Evolutionary conservation across 2,888 invertebrate species (phyloP).

Genomic region (Erpobdella octoculata): DNA sequence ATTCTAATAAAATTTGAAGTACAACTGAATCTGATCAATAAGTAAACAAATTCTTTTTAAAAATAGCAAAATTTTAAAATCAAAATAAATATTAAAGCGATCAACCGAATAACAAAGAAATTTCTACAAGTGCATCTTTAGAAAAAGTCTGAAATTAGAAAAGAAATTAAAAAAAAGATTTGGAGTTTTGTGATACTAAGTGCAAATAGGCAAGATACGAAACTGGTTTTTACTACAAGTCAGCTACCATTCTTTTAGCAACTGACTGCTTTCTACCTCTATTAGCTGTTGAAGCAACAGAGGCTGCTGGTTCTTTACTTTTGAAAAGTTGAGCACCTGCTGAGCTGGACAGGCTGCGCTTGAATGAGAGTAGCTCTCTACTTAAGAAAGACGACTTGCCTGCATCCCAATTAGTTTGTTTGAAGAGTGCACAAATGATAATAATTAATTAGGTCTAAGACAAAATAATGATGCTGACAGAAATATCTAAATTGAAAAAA

Average conservation of each 20-base stretch:
- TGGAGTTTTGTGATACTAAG: neutral
- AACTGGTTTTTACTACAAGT: neutral
- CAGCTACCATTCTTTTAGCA: neutral
- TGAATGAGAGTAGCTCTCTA: conserved; percentile 15
- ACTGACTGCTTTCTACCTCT: neutral
- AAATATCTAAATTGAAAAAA: too few relatives aligned
- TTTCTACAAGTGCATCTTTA: neutral
- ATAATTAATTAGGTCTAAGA: too few relatives aligned
- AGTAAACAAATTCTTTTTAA: too few relatives aligned
- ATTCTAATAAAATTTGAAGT: too few relatives aligned
- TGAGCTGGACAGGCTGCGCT: conserved; percentile 19
- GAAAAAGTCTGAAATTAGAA: neutral
- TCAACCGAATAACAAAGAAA: too few relatives aligned
- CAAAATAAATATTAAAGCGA: too few relatives aligned
- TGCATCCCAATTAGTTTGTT: neutral
- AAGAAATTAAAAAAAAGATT: neutral
- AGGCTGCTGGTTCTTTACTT: neutral
- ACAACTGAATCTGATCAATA: too few relatives aligned
- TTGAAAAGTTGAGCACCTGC: conserved; percentile 4
- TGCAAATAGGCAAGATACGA: neutral
- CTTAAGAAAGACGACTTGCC: conserved; percentile 17
- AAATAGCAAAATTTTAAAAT: too few relatives aligned
- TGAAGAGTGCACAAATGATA: too few relatives aligned
- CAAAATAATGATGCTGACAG: too few relatives aligned
- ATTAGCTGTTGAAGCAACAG: neutral